Percentiles rank a stretch among this genome's conserved stretches.
Evolutionary conservation across 2,888 invertebrate species (phyloP).

Genomic region (Gandaritis pyraliata): DNA sequence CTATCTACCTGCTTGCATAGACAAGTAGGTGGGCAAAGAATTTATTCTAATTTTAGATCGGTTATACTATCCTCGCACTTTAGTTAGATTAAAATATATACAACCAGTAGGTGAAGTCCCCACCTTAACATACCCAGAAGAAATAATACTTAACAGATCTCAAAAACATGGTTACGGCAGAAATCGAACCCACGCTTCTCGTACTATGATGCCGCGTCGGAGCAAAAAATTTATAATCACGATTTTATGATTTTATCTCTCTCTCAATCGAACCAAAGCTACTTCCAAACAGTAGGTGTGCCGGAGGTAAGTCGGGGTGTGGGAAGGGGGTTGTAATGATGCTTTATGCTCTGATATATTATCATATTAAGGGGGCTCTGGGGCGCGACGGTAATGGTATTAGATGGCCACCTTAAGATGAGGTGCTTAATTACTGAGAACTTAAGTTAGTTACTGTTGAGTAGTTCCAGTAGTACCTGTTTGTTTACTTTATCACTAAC

Average conservation of each 20-base stretch:
- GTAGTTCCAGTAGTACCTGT: constrained; percentile 37
- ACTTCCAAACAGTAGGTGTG: constrained; percentile 3
- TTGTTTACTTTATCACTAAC: neutral
- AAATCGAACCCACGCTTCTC: too few species aligned
- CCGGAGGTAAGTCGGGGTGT: constrained; percentile 25
- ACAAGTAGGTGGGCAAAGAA: too few species aligned
- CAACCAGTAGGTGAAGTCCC: too few species aligned
- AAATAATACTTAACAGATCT: too few species aligned
- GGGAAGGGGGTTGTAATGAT: constrained; percentile 60
- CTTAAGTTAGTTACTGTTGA: constrained; percentile 53
- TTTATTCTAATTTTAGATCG: too few species aligned
- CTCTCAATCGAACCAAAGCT: constrained; percentile 14
- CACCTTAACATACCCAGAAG: too few species aligned
- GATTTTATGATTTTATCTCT: neutral
- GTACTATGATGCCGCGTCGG: too few species aligned
- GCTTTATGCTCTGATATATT: constrained; percentile 70
- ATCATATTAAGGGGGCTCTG: constrained; percentile 54
- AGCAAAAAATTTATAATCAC: too few species aligned
- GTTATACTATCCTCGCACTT: too few species aligned
- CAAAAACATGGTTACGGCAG: too few species aligned
- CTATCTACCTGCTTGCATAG: too few species aligned
- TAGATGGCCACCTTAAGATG: constrained; percentile 40
- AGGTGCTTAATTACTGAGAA: constrained; percentile 32
- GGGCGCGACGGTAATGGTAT: constrained; percentile 38
- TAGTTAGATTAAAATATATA: too few species aligned